Evolutionary conservation across 2,888 invertebrate genomes (phyloP).

Genomic region (Napeogenes sylphis): DNA sequence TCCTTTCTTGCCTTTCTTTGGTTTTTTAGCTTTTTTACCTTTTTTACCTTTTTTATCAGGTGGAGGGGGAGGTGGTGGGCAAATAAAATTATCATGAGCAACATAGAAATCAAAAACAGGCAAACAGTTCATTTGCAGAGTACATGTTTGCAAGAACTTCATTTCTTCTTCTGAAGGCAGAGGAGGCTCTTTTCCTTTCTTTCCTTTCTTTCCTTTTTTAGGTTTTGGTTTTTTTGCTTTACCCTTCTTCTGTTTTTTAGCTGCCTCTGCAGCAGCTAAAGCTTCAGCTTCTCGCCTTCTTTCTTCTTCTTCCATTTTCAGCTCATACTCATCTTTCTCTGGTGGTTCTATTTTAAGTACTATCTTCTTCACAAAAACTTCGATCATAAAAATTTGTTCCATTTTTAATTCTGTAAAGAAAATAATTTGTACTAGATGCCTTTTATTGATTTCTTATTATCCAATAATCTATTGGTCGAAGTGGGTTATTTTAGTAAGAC

Average conservation of each 20-base stretch:
- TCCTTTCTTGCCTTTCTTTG: constrained; percentile 50
- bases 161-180: constrained; percentile 69
- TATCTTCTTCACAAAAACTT: constrained; percentile 67
- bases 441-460: no score
- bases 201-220: constrained; percentile 55
- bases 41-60: constrained; percentile 50
- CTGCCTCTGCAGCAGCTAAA: constrained; percentile 55
- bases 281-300: constrained; percentile 58
- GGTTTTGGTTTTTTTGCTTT: constrained; percentile 31
- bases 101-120: constrained; percentile 68
- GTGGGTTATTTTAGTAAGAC: no score
- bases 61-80: constrained; percentile 64
- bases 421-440: background rate
- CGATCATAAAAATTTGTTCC: constrained; percentile 74
- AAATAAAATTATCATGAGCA: constrained; percentile 69
- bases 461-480: no score
- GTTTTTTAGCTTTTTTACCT: constrained; percentile 38
- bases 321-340: constrained; percentile 67
- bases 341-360: constrained; percentile 65
- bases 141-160: constrained; percentile 69
- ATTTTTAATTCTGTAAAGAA: constrained; percentile 36
- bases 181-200: constrained; percentile 62
- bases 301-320: constrained; percentile 59
- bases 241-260: constrained; percentile 43
- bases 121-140: constrained; percentile 65